Percentiles rank a stretch among this genome's conserved stretches.
phyloP scores from a whole-genome alignment of 2,888 invertebrate species.

The Orthonychiurus folsomi region DNA sequence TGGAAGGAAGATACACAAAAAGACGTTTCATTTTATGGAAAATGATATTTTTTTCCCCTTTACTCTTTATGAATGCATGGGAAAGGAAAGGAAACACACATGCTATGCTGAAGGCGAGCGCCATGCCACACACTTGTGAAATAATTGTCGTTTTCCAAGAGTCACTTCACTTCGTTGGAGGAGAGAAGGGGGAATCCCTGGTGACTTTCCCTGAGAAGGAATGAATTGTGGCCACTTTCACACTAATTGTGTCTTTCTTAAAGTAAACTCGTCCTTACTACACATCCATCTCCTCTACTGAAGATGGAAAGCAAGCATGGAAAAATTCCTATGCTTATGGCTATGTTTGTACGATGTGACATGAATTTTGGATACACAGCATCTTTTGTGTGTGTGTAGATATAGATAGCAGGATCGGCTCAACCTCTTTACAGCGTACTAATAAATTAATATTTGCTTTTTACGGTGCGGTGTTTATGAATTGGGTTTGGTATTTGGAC shows the following conservation, averaged over 20 bases:
- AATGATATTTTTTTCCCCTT: slow-evolving; percentile 28
- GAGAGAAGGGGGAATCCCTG: slow-evolving; percentile 17
- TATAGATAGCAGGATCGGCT: no score
- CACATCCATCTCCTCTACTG: neutral
- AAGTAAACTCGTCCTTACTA: neutral
- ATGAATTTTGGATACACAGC: no score
- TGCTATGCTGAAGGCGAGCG: neutral
- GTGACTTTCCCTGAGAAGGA: slow-evolving; percentile 21
- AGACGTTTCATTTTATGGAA: slow-evolving; percentile 33
- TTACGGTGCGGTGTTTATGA: no score
- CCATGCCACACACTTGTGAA: no score
- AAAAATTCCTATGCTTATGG: no score
- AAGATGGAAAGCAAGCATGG: no score
- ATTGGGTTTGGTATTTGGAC: no score
- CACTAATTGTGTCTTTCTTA: slow-evolving; percentile 30
- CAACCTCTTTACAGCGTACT: no score
- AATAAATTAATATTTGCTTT: no score
- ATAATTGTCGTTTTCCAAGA: slow-evolving; percentile 25
- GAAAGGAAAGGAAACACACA: slow-evolving; percentile 16
- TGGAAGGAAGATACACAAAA: slow-evolving; percentile 14
- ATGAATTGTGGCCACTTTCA: slow-evolving; percentile 35
- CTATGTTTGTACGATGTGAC: no score
- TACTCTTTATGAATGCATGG: slow-evolving; percentile 4
- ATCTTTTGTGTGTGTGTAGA: no score
- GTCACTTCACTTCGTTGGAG: neutral